Conservation (phyloP, 2,888 invertebrate species). For the Perithous albicinctus region DNA sequence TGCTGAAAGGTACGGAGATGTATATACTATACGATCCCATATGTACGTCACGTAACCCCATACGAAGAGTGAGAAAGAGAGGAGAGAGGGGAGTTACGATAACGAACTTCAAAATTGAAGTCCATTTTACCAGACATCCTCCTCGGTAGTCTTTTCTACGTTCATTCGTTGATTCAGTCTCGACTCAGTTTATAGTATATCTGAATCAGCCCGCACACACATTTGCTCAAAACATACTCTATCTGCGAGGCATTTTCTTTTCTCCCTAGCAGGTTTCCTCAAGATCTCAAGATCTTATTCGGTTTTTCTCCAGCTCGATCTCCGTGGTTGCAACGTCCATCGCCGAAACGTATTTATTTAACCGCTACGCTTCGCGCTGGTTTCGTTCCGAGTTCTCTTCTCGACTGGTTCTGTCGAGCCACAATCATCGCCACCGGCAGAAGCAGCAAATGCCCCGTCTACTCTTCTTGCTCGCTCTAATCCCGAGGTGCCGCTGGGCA, state of each 20-base stretch:
- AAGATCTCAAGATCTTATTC: conserved; percentile 53
- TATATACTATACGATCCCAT: not conserved
- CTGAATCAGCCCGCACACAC: conserved; percentile 38
- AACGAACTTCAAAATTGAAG: conserved; percentile 33
- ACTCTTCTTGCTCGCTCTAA: conserved; percentile 51
- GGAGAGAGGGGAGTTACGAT: not conserved
- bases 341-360: conserved; percentile 67
- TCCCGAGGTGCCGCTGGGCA: conserved; percentile 48
- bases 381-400: conserved; percentile 54
- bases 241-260: conserved; percentile 28
- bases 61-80: not conserved
- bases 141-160: conserved; percentile 11
- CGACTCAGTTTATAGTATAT: conserved; percentile 40
- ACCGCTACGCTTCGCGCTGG: conserved; percentile 44
- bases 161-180: conserved; percentile 55
- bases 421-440: not conserved
- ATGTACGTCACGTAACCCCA: conserved; percentile 16
- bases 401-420: conserved; percentile 25
- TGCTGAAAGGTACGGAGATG: conserved; percentile 26
- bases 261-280: conserved; percentile 23
- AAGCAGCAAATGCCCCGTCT: not conserved
- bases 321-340: conserved; percentile 21
- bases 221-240: not conserved
- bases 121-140: not conserved
- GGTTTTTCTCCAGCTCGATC: conserved; percentile 42